Conservation (phyloP, 2,797 vertebrate species). For the Melanotaenia parkinsoni region DNA sequence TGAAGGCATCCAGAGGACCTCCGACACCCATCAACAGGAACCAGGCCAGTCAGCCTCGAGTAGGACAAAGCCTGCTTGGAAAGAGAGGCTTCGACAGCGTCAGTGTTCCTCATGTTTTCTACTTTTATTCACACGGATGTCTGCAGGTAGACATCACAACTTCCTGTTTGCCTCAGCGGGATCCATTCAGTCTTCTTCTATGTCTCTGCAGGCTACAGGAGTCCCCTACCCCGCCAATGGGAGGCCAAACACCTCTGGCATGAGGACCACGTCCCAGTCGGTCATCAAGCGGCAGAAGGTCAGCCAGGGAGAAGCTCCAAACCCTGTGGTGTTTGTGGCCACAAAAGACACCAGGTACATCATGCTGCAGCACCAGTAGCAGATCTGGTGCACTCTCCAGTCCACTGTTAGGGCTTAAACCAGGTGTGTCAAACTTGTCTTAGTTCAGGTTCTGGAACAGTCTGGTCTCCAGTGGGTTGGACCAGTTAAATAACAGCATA, state of each 20-base stretch:
- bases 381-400: too few relatives aligned
- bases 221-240: slow-evolving; percentile 92
- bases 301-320: slow-evolving; percentile 93
- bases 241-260: slow-evolving; percentile 88
- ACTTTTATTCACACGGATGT: too few relatives aligned
- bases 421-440: too few relatives aligned
- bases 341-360: slow-evolving; percentile 93
- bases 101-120: slow-evolving; percentile 57
- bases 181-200: neutral
- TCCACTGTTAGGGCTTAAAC: too few relatives aligned
- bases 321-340: slow-evolving; percentile 95
- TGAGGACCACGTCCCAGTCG: slow-evolving; percentile 90
- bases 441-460: too few relatives aligned
- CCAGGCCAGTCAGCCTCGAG: slow-evolving; percentile 90
- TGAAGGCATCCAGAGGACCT: slow-evolving; percentile 91
- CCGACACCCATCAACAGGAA: slow-evolving; percentile 95
- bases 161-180: neutral
- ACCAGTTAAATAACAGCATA: too few relatives aligned
- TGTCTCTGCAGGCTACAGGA: slow-evolving; percentile 82
- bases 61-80: slow-evolving; percentile 86
- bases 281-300: slow-evolving; percentile 94
- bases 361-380: neutral
- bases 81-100: slow-evolving; percentile 91
- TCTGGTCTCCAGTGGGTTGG: too few relatives aligned
- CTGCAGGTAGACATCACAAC: neutral